Conservation (phyloP, 2,797 vertebrate species). For the Podargus strigoides region DNA sequence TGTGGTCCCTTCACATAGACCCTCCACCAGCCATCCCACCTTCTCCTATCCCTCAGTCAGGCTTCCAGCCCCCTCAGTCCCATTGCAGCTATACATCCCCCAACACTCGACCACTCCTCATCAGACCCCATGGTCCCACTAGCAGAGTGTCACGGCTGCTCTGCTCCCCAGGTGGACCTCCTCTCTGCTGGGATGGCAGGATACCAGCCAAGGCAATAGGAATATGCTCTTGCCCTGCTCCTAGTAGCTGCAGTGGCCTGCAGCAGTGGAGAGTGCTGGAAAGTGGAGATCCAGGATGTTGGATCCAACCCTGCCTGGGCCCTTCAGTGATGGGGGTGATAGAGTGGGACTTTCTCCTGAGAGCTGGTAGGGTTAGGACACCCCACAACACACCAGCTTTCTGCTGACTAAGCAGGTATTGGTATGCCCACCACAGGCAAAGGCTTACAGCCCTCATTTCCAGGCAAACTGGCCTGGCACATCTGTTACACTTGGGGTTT, state of each 20-base stretch:
- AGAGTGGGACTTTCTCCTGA: not conserved
- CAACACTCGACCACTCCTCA: no score
- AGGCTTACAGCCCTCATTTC: not conserved
- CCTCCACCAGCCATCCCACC: not conserved
- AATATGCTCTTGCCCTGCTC: accelerated
- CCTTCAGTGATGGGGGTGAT: not conserved
- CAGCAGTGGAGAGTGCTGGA: no score
- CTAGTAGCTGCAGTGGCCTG: not conserved
- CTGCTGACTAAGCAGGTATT: not conserved
- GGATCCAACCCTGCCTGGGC: not conserved
- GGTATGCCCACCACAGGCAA: not conserved
- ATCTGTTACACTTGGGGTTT: accelerated
- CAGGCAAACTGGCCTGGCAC: not conserved
- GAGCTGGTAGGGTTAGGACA: not conserved
- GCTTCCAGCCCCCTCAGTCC: not conserved
- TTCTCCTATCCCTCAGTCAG: not conserved
- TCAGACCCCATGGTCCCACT: accelerated
- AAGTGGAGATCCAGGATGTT: not conserved
- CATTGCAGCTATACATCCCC: not conserved
- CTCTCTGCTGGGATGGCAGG: not conserved
- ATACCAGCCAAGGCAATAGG: not conserved
- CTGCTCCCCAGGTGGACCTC: not conserved
- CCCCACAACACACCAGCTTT: not conserved
- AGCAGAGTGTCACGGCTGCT: not conserved
- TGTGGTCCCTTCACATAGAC: accelerated